Conservation (phyloP, 37 sponge, comb jelly and placozoan genomes). For the Ianthella basta region DNA sequence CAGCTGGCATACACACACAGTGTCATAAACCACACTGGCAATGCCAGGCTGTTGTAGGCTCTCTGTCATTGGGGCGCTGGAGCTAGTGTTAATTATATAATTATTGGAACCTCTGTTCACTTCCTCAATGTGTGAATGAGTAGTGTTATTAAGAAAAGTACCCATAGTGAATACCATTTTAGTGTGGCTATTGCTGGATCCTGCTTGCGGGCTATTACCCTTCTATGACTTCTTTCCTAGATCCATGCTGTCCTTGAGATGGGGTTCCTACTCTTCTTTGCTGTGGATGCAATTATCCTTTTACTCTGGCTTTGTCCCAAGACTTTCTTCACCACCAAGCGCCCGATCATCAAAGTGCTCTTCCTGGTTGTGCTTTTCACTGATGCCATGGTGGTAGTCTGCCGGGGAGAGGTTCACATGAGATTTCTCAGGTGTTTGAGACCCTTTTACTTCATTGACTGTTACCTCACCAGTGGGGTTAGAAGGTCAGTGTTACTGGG, state of each 20-base stretch:
- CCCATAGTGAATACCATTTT: no score
- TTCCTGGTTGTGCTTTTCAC: constrained; percentile 54
- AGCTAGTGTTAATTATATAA: no score
- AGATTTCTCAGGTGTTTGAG: constrained; percentile 71
- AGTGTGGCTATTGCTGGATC: no score
- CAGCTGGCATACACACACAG: no score
- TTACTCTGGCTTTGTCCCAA: constrained; percentile 59
- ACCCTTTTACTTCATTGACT: constrained; percentile 79
- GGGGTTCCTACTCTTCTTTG: constrained; percentile 42
- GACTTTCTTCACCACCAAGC: constrained; percentile 42
- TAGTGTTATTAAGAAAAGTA: no score
- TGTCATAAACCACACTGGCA: no score
- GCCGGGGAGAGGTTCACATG: constrained; percentile 48
- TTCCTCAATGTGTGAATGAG: no score
- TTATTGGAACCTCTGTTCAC: no score
- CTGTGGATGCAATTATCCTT: constrained; percentile 42
- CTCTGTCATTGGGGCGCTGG: no score
- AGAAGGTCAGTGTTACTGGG: constrained; percentile 60
- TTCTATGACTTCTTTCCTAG: neutral
- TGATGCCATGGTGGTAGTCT: constrained; percentile 61
- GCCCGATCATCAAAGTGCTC: constrained; percentile 65
- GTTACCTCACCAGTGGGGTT: constrained; percentile 65
- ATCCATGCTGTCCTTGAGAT: constrained; percentile 52
- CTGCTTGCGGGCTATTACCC: no score
- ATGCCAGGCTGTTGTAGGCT: no score